These are phyloP conservation scores for Ceramica pisi DNA, from an alignment of 2,888 invertebrate genomes.

Conservation along the genomic window DNA sequence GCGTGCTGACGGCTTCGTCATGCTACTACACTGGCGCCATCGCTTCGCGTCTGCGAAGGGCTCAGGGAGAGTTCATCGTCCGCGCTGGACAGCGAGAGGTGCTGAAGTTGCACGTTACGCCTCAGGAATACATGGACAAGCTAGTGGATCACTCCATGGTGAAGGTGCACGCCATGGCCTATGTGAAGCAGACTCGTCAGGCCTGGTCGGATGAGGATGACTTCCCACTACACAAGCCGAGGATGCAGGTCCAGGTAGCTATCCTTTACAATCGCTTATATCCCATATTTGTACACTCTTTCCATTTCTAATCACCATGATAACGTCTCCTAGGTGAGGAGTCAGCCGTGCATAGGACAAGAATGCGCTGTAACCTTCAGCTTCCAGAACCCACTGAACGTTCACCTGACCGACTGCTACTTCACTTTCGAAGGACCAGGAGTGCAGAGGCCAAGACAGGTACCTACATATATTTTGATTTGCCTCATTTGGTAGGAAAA, in stretches of 20 bases:
- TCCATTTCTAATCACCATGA: background rate
- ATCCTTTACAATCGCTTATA: background rate
- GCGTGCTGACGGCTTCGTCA: conserved; percentile 92
- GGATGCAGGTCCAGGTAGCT: conserved; percentile 91
- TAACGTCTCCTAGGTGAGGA: conserved; percentile 78
- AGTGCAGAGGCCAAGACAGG: conserved; percentile 91
- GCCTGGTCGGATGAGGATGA: conserved; percentile 94
- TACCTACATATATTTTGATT: conserved; percentile 63
- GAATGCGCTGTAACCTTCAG: conserved; percentile 90
- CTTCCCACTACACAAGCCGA: conserved; percentile 93
- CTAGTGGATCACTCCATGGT: conserved; percentile 93
- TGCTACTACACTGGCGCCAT: conserved; percentile 93
- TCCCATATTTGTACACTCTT: conserved; percentile 4
- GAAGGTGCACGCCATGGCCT: conserved; percentile 94
- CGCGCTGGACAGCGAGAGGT: conserved; percentile 92
- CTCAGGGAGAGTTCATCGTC: conserved; percentile 91
- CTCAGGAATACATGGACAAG: conserved; percentile 93
- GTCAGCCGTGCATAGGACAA: conserved; percentile 89
- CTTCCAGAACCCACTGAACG: conserved; percentile 93
- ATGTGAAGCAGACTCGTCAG: conserved; percentile 93
- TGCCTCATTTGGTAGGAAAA: background rate
- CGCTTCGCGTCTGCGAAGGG: conserved; percentile 91
- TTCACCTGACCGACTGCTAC: conserved; percentile 92
- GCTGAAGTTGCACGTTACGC: conserved; percentile 91
- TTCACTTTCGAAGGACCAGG: conserved; percentile 94